Conservation (phyloP, 35 echinoderm and acorn worm genomes). For the Apostichopus californicus region DNA sequence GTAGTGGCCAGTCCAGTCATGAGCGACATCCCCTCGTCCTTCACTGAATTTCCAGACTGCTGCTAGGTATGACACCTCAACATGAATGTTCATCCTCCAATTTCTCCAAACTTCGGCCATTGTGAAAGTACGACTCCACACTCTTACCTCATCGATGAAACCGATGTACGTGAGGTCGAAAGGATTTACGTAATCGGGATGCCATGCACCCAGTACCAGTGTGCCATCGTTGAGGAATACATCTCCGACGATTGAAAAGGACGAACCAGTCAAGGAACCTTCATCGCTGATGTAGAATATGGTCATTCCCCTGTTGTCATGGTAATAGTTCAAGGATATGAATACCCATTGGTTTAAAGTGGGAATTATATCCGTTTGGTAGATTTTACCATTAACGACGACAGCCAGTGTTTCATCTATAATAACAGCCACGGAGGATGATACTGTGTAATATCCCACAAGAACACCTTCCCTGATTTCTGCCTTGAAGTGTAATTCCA, state of each 20-base stretch:
- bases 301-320: constrained; percentile 42
- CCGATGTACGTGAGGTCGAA: constrained; percentile 53
- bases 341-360: constrained; percentile 62
- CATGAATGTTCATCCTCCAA: constrained; percentile 62
- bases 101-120: constrained; percentile 57
- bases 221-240: constrained; percentile 61
- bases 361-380: constrained; percentile 63
- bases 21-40: constrained; percentile 48
- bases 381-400: neutral
- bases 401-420: constrained; percentile 43
- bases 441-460: neutral
- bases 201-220: constrained; percentile 76
- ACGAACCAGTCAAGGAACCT: constrained; percentile 48
- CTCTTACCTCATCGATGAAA: constrained; percentile 80
- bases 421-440: neutral
- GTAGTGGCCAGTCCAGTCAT: constrained; percentile 53
- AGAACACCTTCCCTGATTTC: constrained; percentile 36
- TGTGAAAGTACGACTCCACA: constrained; percentile 76
- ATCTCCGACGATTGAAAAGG: constrained; percentile 34
- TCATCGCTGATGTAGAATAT: constrained; percentile 65
- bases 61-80: constrained; percentile 32
- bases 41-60: constrained; percentile 82
- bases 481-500: constrained; percentile 71
- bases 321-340: constrained; percentile 71
- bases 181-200: constrained; percentile 38